Percentiles rank a stretch among this genome's conserved stretches.
Conservation (phyloP, 2,113 vertebrate species). For the Prolemur simus region DNA sequence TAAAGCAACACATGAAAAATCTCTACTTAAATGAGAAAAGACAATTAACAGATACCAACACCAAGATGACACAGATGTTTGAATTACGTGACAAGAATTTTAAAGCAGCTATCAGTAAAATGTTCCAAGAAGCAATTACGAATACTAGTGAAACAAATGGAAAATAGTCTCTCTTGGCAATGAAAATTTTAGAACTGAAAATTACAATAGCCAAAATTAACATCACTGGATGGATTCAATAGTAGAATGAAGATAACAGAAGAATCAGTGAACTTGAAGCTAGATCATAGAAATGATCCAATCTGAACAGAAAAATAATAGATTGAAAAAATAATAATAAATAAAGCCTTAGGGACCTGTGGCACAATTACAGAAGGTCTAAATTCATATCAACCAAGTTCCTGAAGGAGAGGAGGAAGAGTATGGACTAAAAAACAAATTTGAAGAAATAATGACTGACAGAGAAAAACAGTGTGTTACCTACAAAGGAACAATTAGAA, state of each 20-base stretch:
- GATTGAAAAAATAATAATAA: not conserved
- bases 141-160: constrained; percentile 11
- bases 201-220: constrained; percentile 35
- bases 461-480: not conserved
- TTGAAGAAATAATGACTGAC: not conserved
- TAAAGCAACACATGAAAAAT: constrained; percentile 20
- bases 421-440: not conserved
- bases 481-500: not conserved
- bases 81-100: not conserved
- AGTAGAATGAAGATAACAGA: not conserved
- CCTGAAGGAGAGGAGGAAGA: not conserved
- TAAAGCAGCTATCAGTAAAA: constrained; percentile 6
- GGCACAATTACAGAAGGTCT: not conserved
- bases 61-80: not conserved
- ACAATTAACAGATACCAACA: not conserved
- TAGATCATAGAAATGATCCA: not conserved
- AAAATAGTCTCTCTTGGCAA: constrained; percentile 13
- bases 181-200: constrained; percentile 39
- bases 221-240: not conserved
- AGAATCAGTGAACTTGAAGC: constrained; percentile 3
- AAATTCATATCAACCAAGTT: not conserved
- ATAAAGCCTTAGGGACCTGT: not conserved
- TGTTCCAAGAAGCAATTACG: not conserved
- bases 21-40: constrained; percentile 38
- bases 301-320: constrained; percentile 26